Evolutionary conservation across 1,140 invertebrate species (phyloP).

Genomic region (Aphis gossypii): DNA sequence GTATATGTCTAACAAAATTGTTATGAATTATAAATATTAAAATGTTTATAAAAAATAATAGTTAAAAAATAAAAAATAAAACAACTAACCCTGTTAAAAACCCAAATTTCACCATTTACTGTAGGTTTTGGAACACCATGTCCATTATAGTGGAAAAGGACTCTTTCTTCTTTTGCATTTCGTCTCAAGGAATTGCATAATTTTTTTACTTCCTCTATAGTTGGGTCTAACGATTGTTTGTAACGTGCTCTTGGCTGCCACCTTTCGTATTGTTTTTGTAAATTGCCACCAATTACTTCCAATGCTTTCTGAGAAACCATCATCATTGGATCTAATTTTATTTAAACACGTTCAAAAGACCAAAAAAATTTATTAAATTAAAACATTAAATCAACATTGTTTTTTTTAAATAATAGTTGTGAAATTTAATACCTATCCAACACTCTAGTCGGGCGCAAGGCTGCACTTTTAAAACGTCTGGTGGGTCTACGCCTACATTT

Average conservation of each 20-base stretch:
- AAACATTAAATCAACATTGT: background rate
- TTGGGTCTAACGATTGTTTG: slow-evolving; percentile 96
- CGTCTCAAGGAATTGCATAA: slow-evolving; percentile 92
- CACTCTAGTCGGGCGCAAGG: slow-evolving; percentile 95
- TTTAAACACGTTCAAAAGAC: background rate
- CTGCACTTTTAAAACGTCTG: slow-evolving; percentile 95
- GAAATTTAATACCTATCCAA: slow-evolving; percentile 83
- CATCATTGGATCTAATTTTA: slow-evolving; percentile 76
- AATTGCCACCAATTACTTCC: slow-evolving; percentile 87
- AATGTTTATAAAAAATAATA: slow-evolving; percentile 1
- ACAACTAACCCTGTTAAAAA: slow-evolving; percentile 89
- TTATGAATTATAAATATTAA: slow-evolving; percentile 45
- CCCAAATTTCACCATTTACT: slow-evolving; percentile 99
- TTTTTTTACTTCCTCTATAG: slow-evolving; percentile 97
- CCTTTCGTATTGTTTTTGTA: slow-evolving; percentile 96
- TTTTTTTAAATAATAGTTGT: background rate
- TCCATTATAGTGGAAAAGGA: slow-evolving; percentile 99
- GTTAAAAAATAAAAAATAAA: slow-evolving; percentile 2
- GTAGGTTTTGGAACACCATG: slow-evolving; percentile 99
- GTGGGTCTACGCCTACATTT: slow-evolving; percentile 98
- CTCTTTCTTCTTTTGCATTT: slow-evolving; percentile 98
- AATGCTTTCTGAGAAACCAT: slow-evolving; percentile 92
- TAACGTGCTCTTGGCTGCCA: slow-evolving; percentile 97
- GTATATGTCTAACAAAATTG: slow-evolving; percentile 83
- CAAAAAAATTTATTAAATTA: background rate